Evolutionary conservation across 2,797 vertebrate genomes (phyloP).

Genomic region (Aeoliscus strigatus): DNA sequence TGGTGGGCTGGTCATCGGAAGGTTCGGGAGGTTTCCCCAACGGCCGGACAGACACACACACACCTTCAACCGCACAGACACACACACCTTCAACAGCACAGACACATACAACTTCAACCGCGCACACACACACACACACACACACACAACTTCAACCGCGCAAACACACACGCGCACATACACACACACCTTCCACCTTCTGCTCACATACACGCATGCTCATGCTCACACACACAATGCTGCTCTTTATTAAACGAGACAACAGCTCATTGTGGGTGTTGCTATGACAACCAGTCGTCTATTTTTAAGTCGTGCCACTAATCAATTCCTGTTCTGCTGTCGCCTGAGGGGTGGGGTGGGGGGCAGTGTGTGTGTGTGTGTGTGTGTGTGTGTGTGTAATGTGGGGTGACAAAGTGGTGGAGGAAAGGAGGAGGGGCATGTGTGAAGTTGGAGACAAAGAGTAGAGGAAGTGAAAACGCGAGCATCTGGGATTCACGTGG

Average conservation of each 20-base stretch:
- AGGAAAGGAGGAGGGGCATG: constrained; percentile 32
- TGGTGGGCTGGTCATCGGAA: too few relatives aligned
- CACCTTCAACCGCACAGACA: too few relatives aligned
- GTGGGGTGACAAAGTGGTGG: constrained; percentile 19
- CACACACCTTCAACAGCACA: too few relatives aligned
- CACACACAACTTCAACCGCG: too few relatives aligned
- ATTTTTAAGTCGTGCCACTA: constrained; percentile 82
- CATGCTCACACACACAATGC: too few relatives aligned
- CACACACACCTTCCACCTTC: constrained; percentile 44
- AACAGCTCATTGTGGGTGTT: constrained; percentile 81
- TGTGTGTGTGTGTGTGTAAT: constrained; percentile 43
- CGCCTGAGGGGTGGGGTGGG: constrained; percentile 70
- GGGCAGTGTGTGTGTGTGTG: constrained; percentile 49
- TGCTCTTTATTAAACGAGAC: constrained; percentile 79
- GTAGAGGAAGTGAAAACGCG: constrained; percentile 23
- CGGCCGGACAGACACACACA: too few relatives aligned
- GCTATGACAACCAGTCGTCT: constrained; percentile 79
- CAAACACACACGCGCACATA: constrained; percentile 4
- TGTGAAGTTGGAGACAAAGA: constrained; percentile 67
- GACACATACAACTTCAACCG: too few relatives aligned
- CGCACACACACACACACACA: not conserved
- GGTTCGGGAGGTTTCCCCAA: too few relatives aligned
- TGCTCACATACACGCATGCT: too few relatives aligned
- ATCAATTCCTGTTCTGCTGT: constrained; percentile 81
- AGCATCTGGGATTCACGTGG: constrained; percentile 11